Conservation (phyloP, 2,888 invertebrate species). For the Heteropelma amictum region DNA sequence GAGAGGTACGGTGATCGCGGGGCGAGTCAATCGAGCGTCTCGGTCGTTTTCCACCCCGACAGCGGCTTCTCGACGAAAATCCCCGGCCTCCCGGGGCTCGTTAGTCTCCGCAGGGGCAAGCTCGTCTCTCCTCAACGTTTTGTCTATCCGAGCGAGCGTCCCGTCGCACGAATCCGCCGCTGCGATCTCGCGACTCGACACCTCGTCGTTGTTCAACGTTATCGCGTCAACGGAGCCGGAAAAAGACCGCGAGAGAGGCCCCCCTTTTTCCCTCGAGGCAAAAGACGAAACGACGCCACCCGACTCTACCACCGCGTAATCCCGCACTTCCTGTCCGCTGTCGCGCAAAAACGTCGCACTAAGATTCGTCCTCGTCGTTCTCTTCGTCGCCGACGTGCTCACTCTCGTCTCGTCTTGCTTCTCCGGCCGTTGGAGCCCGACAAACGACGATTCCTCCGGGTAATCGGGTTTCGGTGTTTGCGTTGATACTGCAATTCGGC, state of each 20-base stretch:
- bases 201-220: not conserved
- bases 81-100: not conserved
- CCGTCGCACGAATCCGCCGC: not conserved
- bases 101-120: not conserved
- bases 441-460: conserved; percentile 5
- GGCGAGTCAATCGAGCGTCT: no score
- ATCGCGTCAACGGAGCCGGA: not conserved
- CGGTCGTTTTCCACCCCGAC: no score
- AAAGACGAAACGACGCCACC: not conserved
- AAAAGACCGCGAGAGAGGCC: not conserved
- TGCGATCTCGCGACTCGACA: not conserved
- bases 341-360: conserved; percentile 10
- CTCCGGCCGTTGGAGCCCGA: conserved; percentile 9
- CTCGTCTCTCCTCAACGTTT: not conserved
- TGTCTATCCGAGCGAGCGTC: not conserved
- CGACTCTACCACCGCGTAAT: conserved; percentile 1
- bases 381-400: conserved; percentile 33
- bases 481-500: conserved; percentile 66
- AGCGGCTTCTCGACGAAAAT: not conserved
- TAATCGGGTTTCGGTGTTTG: conserved; percentile 50
- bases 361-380: conserved; percentile 28
- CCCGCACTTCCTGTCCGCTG: conserved; percentile 24
- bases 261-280: not conserved
- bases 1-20: conserved; percentile 16
- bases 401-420: conserved; percentile 11